Evolutionary conservation across 2,113 vertebrate genomes (phyloP).

Genomic region (Ceyx cyanopectus): DNA sequence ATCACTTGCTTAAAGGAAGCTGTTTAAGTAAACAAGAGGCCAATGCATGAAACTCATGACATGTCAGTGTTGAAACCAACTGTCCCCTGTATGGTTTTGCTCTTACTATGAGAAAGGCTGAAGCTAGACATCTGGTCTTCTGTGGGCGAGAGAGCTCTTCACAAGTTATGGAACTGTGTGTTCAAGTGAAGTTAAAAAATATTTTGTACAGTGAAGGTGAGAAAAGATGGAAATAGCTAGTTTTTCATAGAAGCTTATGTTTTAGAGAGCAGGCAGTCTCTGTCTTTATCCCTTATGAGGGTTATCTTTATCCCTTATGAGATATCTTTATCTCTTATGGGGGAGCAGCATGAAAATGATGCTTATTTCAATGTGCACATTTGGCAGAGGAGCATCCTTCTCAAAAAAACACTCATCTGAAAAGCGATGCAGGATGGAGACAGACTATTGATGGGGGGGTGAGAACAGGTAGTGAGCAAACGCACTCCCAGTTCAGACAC

Average conservation of each 20-base stretch:
- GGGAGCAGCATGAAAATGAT: background rate
- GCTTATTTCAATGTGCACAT: background rate
- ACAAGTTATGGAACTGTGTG: background rate
- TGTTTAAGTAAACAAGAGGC: constrained; percentile 55
- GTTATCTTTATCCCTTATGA: background rate
- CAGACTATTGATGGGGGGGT: background rate
- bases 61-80: constrained; percentile 49
- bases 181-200: constrained; percentile 15
- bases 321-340: background rate
- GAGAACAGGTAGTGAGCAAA: background rate
- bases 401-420: background rate
- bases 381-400: background rate
- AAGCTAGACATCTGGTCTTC: constrained; percentile 44
- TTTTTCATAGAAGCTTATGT: background rate
- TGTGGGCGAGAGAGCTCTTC: constrained; percentile 7
- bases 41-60: constrained; percentile 43
- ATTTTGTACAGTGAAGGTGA: background rate
- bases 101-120: constrained; percentile 1
- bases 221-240: background rate
- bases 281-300: background rate
- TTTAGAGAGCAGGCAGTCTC: background rate
- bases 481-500: background rate
- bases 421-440: background rate
- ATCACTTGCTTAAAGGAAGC: constrained; percentile 46
- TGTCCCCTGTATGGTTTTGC: constrained; percentile 6